phyloP scores from a whole-genome alignment of 2,113 vertebrate genomes.

The Eleginops maclovinus region DNA sequence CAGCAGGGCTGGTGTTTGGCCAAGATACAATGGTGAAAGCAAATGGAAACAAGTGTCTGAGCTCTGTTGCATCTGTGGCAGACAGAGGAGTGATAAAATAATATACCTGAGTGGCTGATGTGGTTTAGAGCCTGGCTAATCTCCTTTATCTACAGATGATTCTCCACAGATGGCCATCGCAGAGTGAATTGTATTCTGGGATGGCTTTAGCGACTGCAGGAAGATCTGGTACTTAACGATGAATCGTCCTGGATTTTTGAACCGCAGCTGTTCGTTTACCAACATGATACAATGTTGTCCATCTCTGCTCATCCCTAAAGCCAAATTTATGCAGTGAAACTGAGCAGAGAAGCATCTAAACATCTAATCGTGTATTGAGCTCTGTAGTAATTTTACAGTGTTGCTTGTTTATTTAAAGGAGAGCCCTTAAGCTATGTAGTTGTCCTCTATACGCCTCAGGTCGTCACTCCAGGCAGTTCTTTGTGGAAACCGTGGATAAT shows the following conservation, averaged over 20 bases:
- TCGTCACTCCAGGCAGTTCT: constrained; percentile 7
- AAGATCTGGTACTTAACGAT: constrained; percentile 37
- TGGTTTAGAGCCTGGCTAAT: constrained; percentile 30
- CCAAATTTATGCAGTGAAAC: neutral
- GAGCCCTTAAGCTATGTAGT: too few relatives aligned
- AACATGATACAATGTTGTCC: neutral
- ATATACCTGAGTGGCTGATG: constrained; percentile 35
- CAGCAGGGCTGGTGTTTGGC: constrained; percentile 27
- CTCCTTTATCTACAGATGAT: constrained; percentile 21
- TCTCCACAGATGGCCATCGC: constrained; percentile 30
- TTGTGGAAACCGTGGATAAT: too few relatives aligned
- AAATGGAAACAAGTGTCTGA: constrained; percentile 31
- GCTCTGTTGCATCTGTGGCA: constrained; percentile 20
- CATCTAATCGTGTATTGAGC: constrained; percentile 4
- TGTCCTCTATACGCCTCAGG: constrained; percentile 20
- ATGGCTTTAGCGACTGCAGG: constrained; percentile 2
- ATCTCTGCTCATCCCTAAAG: neutral
- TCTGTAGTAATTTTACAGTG: constrained; percentile 24
- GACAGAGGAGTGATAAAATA: constrained; percentile 8
- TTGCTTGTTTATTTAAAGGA: constrained; percentile 23
- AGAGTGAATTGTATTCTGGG: constrained; percentile 2
- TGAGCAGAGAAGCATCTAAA: neutral
- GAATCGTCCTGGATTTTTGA: constrained; percentile 24
- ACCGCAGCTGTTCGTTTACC: constrained; percentile 18
- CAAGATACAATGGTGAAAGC: neutral